Conservation (phyloP, 2,113 vertebrate species). For the Xyliphius kryptos region DNA sequence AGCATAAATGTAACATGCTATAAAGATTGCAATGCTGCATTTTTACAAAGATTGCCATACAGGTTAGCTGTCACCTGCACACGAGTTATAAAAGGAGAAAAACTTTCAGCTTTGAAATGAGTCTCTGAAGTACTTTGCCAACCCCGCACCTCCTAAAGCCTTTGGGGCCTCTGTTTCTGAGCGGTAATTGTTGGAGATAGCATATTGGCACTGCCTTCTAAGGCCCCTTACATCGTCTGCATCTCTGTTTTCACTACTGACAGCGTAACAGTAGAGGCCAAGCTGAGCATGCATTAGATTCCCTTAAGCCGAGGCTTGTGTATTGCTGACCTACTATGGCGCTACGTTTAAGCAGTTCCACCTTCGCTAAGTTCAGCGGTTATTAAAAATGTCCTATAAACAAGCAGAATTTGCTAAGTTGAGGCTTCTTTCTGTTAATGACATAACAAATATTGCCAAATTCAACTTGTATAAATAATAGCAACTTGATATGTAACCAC, state of each 20-base stretch:
- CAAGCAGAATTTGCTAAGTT: background rate
- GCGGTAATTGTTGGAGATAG: constrained; percentile 46
- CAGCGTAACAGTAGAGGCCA: constrained; percentile 48
- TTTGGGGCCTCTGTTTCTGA: constrained; percentile 33
- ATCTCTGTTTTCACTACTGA: constrained; percentile 51
- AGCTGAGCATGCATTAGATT: background rate
- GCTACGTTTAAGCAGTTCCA: background rate
- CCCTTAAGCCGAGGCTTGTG: background rate
- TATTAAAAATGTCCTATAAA: background rate
- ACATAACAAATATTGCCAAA: too few relatives aligned
- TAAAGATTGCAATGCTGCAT: too few relatives aligned
- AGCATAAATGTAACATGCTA: too few relatives aligned
- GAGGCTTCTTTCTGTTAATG: background rate
- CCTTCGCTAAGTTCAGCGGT: background rate
- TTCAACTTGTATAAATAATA: too few relatives aligned
- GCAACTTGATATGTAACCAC: too few relatives aligned
- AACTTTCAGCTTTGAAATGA: constrained; percentile 17
- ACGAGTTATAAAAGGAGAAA: background rate
- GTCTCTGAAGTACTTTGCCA: constrained; percentile 14
- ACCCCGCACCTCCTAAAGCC: constrained; percentile 7
- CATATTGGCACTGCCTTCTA: constrained; percentile 51
- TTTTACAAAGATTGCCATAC: too few relatives aligned
- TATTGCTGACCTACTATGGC: background rate
- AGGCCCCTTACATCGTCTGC: constrained; percentile 41
- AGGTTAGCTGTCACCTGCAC: constrained; percentile 1